A percentile compares a stretch with the other conserved stretches of the same genome.
Conservation (phyloP, 2,113 vertebrate species). For the Heloderma charlesbogerti region DNA sequence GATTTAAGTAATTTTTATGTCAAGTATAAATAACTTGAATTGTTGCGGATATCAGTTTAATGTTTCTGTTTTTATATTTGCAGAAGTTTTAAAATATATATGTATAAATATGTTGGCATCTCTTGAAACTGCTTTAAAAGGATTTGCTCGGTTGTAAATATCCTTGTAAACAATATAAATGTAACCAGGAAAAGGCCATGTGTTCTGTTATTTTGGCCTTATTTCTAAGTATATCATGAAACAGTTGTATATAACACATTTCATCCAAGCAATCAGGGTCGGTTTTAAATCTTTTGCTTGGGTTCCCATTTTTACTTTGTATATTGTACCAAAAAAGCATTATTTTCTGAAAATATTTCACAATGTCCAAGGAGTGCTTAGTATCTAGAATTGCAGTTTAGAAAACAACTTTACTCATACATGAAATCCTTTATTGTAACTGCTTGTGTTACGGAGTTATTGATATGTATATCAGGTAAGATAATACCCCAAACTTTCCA, state of each 20-base stretch:
- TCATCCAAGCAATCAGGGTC: constrained; percentile 34
- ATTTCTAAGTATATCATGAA: constrained; percentile 46
- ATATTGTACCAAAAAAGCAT: constrained; percentile 23
- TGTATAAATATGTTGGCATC: neutral
- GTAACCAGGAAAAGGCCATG: neutral
- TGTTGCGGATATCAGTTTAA: neutral
- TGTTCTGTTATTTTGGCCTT: constrained; percentile 53
- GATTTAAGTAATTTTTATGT: constrained; percentile 17
- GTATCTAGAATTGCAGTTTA: neutral
- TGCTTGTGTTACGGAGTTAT: constrained; percentile 32
- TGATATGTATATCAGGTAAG: constrained; percentile 13
- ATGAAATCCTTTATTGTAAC: constrained; percentile 32
- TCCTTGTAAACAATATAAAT: constrained; percentile 39
- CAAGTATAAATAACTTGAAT: constrained; percentile 10
- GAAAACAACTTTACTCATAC: constrained; percentile 25
- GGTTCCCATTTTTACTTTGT: constrained; percentile 45
- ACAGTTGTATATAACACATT: neutral
- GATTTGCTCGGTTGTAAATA: constrained; percentile 43
- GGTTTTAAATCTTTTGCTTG: constrained; percentile 41
- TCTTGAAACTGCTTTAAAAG: constrained; percentile 24
- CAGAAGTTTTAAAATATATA: constrained; percentile 37
- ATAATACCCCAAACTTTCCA: constrained; percentile 20
- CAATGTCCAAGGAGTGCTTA: constrained; percentile 38
- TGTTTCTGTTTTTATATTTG: constrained; percentile 50
- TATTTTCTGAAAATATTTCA: constrained; percentile 46